Conservation (phyloP, 2,888 invertebrate species). For the Pristionchus mayeri region DNA sequence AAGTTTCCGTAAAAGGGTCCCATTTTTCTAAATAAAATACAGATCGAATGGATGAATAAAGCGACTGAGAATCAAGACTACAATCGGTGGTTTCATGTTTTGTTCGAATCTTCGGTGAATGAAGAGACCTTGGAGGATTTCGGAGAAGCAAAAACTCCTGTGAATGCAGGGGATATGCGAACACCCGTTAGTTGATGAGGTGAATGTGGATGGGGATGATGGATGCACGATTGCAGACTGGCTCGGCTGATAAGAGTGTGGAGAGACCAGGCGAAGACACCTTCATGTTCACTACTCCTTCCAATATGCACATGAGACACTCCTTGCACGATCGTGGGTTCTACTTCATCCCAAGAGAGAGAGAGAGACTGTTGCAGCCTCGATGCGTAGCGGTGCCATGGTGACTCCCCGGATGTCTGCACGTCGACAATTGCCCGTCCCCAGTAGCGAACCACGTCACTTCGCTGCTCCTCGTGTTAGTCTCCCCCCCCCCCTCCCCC, state of each 20-base stretch:
- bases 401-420: conserved; percentile 10
- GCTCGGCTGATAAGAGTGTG: neutral
- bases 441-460: conserved; percentile 12
- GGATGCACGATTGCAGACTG: neutral
- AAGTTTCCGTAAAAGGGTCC: neutral
- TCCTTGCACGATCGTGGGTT: conserved; percentile 2
- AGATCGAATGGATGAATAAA: conserved; percentile 19
- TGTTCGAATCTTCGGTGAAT: neutral
- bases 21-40: neutral
- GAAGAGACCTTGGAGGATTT: neutral
- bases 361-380: neutral
- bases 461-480: conserved; percentile 4
- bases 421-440: conserved; percentile 1
- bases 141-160: neutral
- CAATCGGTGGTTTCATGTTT: neutral
- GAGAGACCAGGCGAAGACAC: conserved; percentile 20
- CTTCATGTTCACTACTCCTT: conserved; percentile 7
- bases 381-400: neutral
- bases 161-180: neutral
- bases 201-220: no score
- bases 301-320: neutral
- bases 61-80: conserved; percentile 24
- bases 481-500: neutral
- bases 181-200: neutral
- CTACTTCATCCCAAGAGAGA: no score